phyloP scores from a whole-genome alignment of 1,140 invertebrate genomes.

The Drosophila sp. region DNA sequence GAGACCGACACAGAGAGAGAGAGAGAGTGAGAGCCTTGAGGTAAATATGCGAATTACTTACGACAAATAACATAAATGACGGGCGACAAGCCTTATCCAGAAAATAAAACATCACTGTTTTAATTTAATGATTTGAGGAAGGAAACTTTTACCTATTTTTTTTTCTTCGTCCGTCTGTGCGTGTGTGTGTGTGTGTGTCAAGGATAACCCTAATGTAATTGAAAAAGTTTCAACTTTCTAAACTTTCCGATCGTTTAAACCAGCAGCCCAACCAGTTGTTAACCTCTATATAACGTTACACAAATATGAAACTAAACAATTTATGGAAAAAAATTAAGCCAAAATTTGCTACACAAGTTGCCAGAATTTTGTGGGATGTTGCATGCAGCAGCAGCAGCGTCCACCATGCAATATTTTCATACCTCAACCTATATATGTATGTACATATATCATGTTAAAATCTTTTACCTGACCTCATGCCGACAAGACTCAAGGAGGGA shows the following conservation, averaged over 20 bases:
- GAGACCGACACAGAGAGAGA: no score
- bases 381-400: not conserved
- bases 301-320: conserved; percentile 43
- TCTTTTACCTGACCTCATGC: conserved; percentile 4
- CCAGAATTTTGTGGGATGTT: not conserved
- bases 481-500: not conserved
- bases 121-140: conserved; percentile 5
- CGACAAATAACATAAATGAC: conserved; percentile 1
- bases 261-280: conserved; percentile 8
- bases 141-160: not conserved
- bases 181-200: not conserved
- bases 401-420: no score
- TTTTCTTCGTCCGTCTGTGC: not conserved
- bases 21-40: not conserved
- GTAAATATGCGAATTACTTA: conserved; percentile 11
- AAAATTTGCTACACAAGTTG: conserved; percentile 28
- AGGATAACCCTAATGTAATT: conserved; percentile 23
- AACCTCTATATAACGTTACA: conserved; percentile 1
- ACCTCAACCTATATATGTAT: not conserved
- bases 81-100: not conserved
- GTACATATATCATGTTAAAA: not conserved
- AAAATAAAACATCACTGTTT: not conserved
- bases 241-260: conserved; percentile 12
- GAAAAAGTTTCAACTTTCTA: conserved; percentile 22
- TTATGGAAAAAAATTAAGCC: conserved; percentile 4